These are phyloP conservation scores for Choloepus hoffmanni DNA, from an alignment of 2,113 vertebrate genomes.

Conservation along the genomic window DNA sequence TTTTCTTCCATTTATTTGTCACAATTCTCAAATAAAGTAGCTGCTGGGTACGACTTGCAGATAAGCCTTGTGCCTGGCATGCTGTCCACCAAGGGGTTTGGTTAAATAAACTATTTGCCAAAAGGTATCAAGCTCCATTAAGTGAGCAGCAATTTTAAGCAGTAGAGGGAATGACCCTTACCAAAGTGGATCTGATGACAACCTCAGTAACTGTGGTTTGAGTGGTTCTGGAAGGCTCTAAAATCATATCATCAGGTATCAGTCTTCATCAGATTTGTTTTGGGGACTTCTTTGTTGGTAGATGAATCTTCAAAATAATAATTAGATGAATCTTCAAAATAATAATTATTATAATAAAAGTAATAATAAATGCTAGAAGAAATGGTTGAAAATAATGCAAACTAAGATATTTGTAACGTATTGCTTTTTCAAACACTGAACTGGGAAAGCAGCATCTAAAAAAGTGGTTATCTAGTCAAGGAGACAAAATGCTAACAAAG, in stretches of 20 bases:
- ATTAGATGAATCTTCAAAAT: not conserved
- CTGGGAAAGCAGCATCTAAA: not conserved
- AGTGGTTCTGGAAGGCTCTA: not conserved
- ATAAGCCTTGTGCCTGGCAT: not conserved
- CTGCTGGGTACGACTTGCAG: not conserved
- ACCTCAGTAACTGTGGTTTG: not conserved
- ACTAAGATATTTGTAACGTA: not conserved
- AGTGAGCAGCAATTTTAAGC: not conserved
- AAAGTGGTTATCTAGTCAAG: not conserved
- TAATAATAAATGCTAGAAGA: not conserved
- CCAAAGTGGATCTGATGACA: not conserved
- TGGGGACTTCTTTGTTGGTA: not conserved
- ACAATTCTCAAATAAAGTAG: constrained; percentile 18
- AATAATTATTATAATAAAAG: not conserved
- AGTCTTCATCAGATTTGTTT: not conserved
- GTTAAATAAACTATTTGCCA: not conserved
- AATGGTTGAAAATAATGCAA: not conserved
- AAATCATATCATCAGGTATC: not conserved
- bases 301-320: not conserved
- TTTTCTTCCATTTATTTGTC: constrained; percentile 65
- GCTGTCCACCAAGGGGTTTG: not conserved
- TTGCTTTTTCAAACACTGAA: not conserved
- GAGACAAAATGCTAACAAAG: not conserved
- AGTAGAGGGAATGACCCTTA: not conserved
- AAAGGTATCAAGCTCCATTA: not conserved